A percentile compares a stretch with the other conserved stretches of the same genome.
These are phyloP conservation scores for Rhingia rostrata DNA, from an alignment of 2,888 invertebrate genomes.

Conservation along the genomic window DNA sequence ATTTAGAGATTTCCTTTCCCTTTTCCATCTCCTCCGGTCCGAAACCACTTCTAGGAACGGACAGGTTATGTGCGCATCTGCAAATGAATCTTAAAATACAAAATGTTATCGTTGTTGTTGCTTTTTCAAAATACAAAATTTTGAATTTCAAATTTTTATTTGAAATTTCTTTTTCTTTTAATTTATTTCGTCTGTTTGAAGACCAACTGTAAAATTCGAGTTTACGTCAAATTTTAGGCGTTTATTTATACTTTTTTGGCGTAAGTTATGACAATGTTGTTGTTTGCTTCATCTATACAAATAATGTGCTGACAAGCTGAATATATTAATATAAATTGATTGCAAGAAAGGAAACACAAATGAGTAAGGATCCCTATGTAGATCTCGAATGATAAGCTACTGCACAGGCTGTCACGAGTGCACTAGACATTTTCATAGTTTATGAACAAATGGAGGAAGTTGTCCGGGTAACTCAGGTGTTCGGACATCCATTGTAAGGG, in stretches of 20 bases:
- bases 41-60: no score
- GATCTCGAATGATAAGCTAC: slow-evolving; percentile 58
- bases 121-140: slow-evolving; percentile 4
- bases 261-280: slow-evolving; percentile 64
- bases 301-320: slow-evolving; percentile 69
- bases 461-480: slow-evolving; percentile 98
- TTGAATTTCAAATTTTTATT: slow-evolving; percentile 37
- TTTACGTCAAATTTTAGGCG: slow-evolving; percentile 34
- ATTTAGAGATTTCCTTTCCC: neutral
- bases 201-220: slow-evolving; percentile 34
- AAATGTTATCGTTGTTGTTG: no score
- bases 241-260: slow-evolving; percentile 64
- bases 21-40: neutral
- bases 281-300: slow-evolving; percentile 33
- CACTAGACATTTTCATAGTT: slow-evolving; percentile 78
- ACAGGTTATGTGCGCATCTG: no score
- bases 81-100: no score
- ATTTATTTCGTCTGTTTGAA: neutral
- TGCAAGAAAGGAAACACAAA: slow-evolving; percentile 66
- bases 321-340: slow-evolving; percentile 68
- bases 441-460: slow-evolving; percentile 95
- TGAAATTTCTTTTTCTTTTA: no score
- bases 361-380: slow-evolving; percentile 54
- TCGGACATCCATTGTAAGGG: slow-evolving; percentile 98
- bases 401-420: neutral